Evolutionary conservation across 2,113 vertebrate species (phyloP), one percentile per base, ranked within the genome.

Genomic region (Meriones unguiculatus): DNA sequence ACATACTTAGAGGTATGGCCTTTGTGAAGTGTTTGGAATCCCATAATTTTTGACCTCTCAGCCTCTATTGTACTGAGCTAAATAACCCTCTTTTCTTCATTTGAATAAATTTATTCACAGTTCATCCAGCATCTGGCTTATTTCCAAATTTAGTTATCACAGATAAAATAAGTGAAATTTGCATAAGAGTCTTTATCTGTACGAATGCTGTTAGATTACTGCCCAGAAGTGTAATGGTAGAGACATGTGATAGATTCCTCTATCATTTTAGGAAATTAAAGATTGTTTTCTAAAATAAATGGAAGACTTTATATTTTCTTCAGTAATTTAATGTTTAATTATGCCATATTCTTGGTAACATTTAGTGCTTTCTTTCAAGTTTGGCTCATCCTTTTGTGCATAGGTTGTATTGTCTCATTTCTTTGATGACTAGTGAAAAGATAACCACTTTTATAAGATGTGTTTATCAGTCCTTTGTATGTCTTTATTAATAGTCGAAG

Each of bases 241-340:
- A 65, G 38, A 85, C 25, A 50, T 95, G 9, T 89, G 24, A 41
- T 88, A 88, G 18, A 57, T 67, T 32, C 17, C 54, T 86, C 50
- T 91, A 81, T 81, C 54, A 81, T 94, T 94, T 91, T 80, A 80
- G 81, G 81, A 90, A 95, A 67, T 94, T 77, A 24, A 52, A 81
- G 70, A 78, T 30, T 82, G 8, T 52, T 91, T 96, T 85, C 59
- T 50, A 86, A 81, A 93, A 67, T 13, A 25, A 9, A 77, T 77
- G 10, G 72, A 35, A 15, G 59, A 87, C 57, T 78, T 89, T 90
- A 67, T 32, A 50, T 93, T 95, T 24, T 35, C 35, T 73, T 54
- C 38, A 78, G 2, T 15, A 57, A 35, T 85, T 76, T 75, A 7
- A 92, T 69, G 2, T 86, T 59, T 70, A 59, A n/a, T 73, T 85